A percentile compares a stretch with the other conserved stretches of the same genome.
Evolutionary conservation across 2,888 invertebrate species (phyloP).

Genomic region (Theristus sp.): DNA sequence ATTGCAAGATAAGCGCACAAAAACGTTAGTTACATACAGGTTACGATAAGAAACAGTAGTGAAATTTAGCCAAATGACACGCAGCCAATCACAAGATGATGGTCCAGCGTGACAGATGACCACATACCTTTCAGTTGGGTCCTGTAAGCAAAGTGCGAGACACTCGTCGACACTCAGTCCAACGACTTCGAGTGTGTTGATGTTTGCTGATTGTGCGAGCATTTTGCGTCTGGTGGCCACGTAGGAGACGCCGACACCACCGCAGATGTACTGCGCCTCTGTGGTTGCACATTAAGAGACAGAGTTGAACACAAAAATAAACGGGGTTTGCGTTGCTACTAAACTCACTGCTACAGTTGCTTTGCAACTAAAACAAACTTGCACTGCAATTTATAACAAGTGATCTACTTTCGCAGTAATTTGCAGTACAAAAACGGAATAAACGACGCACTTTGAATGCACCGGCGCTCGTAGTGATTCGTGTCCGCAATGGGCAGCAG

Average conservation of each 20-base stretch:
- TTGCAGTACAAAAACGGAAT: no score
- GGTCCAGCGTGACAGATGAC: neutral
- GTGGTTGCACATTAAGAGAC: no score
- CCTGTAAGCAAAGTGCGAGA: constrained; percentile 3
- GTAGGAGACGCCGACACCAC: neutral
- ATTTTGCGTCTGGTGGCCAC: neutral
- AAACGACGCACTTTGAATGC: neutral
- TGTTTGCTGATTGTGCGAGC: neutral
- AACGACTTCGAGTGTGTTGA: neutral
- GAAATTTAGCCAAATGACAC: no score
- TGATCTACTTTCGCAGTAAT: no score
- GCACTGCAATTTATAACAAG: no score
- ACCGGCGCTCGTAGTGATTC: constrained; percentile 3
- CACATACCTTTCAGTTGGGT: neutral
- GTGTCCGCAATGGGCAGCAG: neutral
- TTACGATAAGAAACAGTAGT: no score
- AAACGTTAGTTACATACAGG: no score
- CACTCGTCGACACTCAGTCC: constrained; percentile 5
- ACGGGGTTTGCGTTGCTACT: no score
- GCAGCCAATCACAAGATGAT: neutral
- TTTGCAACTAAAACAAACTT: no score
- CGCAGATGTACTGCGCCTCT: constrained; percentile 1
- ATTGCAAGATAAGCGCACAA: no score
- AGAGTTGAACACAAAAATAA: no score
- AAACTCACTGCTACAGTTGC: no score